Conservation (phyloP, 2,888 invertebrate genomes). For the Phengaris arion region DNA sequence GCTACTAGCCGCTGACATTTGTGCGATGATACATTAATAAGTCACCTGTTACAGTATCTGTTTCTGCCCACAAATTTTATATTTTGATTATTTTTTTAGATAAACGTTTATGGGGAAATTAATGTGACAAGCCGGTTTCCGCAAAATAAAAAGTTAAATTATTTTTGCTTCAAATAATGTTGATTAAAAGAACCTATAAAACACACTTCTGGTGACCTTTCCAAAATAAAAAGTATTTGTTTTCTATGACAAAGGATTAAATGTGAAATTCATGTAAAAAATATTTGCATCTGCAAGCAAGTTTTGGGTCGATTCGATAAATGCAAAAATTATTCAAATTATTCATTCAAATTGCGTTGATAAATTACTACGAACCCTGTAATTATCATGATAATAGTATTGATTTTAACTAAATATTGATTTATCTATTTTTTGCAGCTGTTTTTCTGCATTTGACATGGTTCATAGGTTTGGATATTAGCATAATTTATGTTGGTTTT, state of each 20-base stretch:
- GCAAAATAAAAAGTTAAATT: no score
- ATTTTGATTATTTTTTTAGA: no score
- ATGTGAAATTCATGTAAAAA: not conserved
- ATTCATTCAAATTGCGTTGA: conserved; percentile 56
- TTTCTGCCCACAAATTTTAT: not conserved
- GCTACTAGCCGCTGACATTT: conserved; percentile 42
- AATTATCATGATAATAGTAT: conserved; percentile 62
- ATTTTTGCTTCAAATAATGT: no score
- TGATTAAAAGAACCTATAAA: no score
- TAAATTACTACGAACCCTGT: conserved; percentile 22
- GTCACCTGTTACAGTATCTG: not conserved
- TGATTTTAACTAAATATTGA: conserved; percentile 44
- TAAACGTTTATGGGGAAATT: no score
- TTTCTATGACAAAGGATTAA: not conserved
- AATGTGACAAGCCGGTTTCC: no score
- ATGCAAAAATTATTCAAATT: conserved; percentile 66
- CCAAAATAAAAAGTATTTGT: not conserved
- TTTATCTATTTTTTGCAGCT: conserved; percentile 45
- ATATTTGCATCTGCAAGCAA: conserved; percentile 25
- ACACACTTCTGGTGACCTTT: not conserved
- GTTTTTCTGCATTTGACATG: conserved; percentile 13
- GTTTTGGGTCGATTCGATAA: conserved; percentile 50
- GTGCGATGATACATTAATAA: conserved; percentile 42
- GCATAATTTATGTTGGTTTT: conserved; percentile 17
- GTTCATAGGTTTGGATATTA: not conserved